Evolutionary conservation across 2,113 vertebrate species (phyloP), one percentile per base, ranked within the genome.

Genomic region (Psittacula cyanocephala): DNA sequence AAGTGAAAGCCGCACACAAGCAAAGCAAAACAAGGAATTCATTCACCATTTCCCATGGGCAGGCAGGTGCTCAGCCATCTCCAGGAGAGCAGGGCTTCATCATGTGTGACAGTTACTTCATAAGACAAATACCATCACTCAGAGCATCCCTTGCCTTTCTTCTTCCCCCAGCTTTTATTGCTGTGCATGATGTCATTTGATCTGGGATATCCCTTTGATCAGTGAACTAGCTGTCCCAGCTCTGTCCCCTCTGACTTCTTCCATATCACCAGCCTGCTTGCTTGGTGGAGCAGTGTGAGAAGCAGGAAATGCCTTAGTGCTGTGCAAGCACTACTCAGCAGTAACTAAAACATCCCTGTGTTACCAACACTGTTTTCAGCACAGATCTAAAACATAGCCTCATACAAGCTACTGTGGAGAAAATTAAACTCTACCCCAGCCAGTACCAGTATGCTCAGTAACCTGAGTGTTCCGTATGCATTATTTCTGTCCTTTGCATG

Each of bases 91-190:
- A 33, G 41, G 24, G 79, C 25, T 27, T 1, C 16, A 35, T 46
- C 33, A 28, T 3, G 5, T 5, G 0, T 77, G 31, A 52, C 0
- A 0, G 5, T n/a, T 46, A 7, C 59, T 52, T 47, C 17, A 37
- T 41, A 57, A 27, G 20, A 28, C 57, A 76, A 44, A 71, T 7
- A 10, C 10, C 31, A 49, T 28, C 23, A 24, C 19, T 82, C 25
- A 2, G 7, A 39, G 69, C 5, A 7, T 33, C 6, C 22, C 29
- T 41, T 53, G 20, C 57, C 19, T 0, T 41, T 28, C 15, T 63
- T 1, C 22, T 35, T 31, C 27, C 17, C 23, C n/a, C 17, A 24
- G 25, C 29, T 91, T 84, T 55, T 31, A 37, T 59, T 7, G 3
- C 47, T 69, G 27, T 77, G 22, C 0, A 0, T 52, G 43, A 47